phyloP scores from a whole-genome alignment of 2,113 vertebrate species.

The Phoxinus phoxinus region DNA sequence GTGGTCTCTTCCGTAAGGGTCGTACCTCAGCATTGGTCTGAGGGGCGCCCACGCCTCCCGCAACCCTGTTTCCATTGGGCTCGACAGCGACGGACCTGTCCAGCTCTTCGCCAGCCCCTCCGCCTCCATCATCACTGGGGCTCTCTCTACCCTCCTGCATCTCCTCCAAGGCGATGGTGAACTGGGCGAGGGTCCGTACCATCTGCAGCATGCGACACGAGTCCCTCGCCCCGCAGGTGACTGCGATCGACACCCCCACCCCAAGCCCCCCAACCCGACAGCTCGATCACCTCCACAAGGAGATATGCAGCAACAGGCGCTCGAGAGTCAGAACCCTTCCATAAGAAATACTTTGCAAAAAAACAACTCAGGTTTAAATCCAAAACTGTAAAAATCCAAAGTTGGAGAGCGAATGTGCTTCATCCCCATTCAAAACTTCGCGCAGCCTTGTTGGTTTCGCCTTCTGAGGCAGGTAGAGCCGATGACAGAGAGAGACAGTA shows the following conservation, averaged over 20 bases:
- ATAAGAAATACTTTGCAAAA: neutral
- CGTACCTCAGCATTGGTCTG: slow-evolving; percentile 77
- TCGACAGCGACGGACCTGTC: slow-evolving; percentile 65
- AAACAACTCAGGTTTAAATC: neutral
- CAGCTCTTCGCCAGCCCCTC: slow-evolving; percentile 57
- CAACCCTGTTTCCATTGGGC: slow-evolving; percentile 61
- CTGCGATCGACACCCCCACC: neutral
- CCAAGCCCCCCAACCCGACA: neutral
- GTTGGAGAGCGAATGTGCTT: neutral
- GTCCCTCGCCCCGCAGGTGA: slow-evolving; percentile 27
- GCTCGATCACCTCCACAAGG: neutral
- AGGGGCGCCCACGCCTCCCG: slow-evolving; percentile 64
- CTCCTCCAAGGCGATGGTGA: slow-evolving; percentile 97
- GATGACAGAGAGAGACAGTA: slow-evolving; percentile 39
- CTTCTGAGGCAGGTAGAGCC: slow-evolving; percentile 41
- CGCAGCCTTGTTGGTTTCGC: neutral
- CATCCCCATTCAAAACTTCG: neutral
- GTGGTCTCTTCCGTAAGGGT: neutral
- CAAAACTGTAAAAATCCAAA: slow-evolving; percentile 23
- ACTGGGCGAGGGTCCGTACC: slow-evolving; percentile 96
- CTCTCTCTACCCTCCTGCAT: slow-evolving; percentile 90
- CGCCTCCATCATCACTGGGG: slow-evolving; percentile 73
- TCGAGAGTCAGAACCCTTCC: neutral
- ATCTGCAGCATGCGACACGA: slow-evolving; percentile 92
- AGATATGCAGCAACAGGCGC: slow-evolving; percentile 23